Evolutionary conservation across 2,113 vertebrate species (phyloP), one percentile per base, ranked within the genome.

Genomic region (Poeciliopsis turrubarensis): DNA sequence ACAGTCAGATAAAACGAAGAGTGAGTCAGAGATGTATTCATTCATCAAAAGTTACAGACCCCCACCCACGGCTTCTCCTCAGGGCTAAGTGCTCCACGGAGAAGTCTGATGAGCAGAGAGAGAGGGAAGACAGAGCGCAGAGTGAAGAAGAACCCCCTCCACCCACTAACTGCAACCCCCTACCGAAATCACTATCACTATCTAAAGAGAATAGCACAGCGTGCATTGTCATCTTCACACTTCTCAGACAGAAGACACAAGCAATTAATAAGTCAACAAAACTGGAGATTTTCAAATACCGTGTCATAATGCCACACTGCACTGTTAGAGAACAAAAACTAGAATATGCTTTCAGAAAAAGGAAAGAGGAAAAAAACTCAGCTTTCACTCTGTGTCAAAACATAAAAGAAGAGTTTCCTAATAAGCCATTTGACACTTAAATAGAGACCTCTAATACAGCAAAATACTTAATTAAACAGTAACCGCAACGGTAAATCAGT

Each of bases 21-120:
- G 84, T 86, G 84, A 92, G 86, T 87, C 93, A 89, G 90, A 92
- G 88, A 93, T 91, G 86, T 92, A 91, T 93, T 93, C 92, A 91
- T 94, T 94, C 92, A 94, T 94, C 93, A 94, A 94, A 94, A 93
- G 94, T 95, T 94, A 89, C 89, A 93, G 91, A 93, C 91, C 87
- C 87, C 90, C 87, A 93, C 93, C 91, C 92, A 91, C 86, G 76
- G 93, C 91, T 91, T 93, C 87, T 94, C 92, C 92, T 92, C 80
- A 72, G 91, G 94, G 94, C 92, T 92, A 93, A 92, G 91, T 90
- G 91, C 84, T 94, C 86, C 80, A 79, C 61, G 65, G 86, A 92
- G 89, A 87, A 91, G 91, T 81, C 84, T 89, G 86, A 93, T 86
- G 88, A 92, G 87, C 81, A 71, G 79, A 86, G 70, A 78, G 83